A percentile compares a stretch with the other conserved stretches of the same genome.
These are phyloP conservation scores for Solea solea DNA, from an alignment of 2,113 vertebrate genomes.

Conservation along the genomic window DNA sequence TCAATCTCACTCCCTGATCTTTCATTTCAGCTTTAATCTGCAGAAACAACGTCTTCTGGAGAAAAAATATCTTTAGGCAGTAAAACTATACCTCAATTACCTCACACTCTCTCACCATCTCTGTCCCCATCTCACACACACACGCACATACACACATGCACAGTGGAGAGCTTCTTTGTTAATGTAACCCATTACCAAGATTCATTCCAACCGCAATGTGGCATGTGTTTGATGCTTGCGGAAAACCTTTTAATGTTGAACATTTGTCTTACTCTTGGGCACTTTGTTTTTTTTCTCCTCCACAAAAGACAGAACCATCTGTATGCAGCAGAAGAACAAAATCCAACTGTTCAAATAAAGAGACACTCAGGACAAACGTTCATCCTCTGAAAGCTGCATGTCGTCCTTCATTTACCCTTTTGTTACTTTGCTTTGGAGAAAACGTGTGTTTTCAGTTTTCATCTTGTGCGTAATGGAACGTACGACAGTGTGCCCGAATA, in stretches of 20 bases:
- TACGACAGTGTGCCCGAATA: background rate
- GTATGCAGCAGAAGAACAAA: conserved; percentile 5
- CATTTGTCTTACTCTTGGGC: conserved; percentile 28
- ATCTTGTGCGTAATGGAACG: background rate
- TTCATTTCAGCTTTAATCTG: background rate
- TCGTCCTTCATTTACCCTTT: background rate
- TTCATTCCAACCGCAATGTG: conserved; percentile 34
- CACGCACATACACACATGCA: conserved; percentile 13
- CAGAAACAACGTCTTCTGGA: conserved; percentile 14
- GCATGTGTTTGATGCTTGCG: conserved; percentile 22
- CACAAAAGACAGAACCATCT: conserved; percentile 3
- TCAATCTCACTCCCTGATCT: background rate
- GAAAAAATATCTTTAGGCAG: background rate
- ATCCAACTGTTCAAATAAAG: conserved; percentile 3
- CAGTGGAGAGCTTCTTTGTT: conserved; percentile 12
- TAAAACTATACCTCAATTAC: conserved; percentile 28
- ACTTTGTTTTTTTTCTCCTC: conserved; percentile 32
- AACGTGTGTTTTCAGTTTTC: background rate
- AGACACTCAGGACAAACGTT: background rate
- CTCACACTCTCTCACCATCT: conserved; percentile 12
- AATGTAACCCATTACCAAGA: conserved; percentile 49
- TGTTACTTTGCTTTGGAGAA: background rate
- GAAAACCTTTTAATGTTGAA: conserved; percentile 44
- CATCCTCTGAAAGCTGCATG: background rate
- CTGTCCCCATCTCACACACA: background rate